These are phyloP conservation scores for Chamaea fasciata DNA, from an alignment of 2,113 vertebrate genomes.

Conservation along the genomic window DNA sequence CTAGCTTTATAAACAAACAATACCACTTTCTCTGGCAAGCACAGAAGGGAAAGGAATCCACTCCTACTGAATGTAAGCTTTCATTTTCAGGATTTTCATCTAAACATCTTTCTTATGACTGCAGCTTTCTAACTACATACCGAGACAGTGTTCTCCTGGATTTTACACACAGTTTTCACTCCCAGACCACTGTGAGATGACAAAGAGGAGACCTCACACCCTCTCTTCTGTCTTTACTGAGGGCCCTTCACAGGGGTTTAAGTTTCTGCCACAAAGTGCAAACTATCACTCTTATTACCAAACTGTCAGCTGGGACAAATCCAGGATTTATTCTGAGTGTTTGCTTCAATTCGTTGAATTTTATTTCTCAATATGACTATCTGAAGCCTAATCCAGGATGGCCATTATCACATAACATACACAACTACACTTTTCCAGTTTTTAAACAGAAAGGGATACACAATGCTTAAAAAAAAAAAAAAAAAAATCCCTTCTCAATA, in stretches of 20 bases:
- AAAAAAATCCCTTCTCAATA: neutral
- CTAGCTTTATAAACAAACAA: constrained; percentile 41
- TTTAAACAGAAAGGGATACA: neutral
- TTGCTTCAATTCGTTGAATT: neutral
- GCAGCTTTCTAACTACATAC: neutral
- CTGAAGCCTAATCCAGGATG: neutral
- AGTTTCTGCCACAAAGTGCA: neutral
- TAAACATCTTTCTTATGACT: neutral
- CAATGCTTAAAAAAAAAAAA: neutral
- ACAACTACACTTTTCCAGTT: neutral
- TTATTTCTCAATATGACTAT: neutral
- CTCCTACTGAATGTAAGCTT: constrained; percentile 19
- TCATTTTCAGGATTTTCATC: neutral
- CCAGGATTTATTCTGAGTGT: neutral
- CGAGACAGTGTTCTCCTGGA: fast-evolving
- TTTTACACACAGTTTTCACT: neutral
- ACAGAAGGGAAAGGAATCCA: neutral
- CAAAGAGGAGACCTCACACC: neutral
- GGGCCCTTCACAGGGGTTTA: neutral
- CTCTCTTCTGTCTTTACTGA: neutral
- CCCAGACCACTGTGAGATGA: neutral
- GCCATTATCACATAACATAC: neutral
- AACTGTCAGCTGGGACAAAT: neutral
- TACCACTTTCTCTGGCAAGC: constrained; percentile 48
- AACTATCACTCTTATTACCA: neutral